Evolutionary conservation across 2,888 invertebrate species (phyloP).

Genomic region (Morpho achilles): DNA sequence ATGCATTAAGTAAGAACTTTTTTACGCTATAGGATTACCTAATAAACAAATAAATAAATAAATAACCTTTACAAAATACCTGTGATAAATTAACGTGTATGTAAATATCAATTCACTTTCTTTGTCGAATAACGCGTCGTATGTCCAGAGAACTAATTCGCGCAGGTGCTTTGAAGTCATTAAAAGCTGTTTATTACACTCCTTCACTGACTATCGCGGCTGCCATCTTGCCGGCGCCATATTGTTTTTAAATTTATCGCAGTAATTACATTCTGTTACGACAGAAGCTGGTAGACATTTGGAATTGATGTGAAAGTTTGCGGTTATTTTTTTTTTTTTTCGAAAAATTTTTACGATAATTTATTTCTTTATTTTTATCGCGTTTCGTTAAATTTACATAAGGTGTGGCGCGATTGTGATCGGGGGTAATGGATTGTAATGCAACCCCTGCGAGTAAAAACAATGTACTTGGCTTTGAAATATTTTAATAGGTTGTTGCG

Average conservation of each 20-base stretch:
- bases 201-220: conserved; percentile 49
- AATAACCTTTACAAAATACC: conserved; percentile 4
- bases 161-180: conserved; percentile 60
- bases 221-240: conserved; percentile 55
- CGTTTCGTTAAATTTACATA: conserved; percentile 22
- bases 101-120: conserved; percentile 27
- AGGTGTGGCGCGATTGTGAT: conserved; percentile 18
- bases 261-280: conserved; percentile 58
- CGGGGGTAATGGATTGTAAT: conserved; percentile 26
- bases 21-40: no score
- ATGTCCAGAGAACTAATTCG: conserved; percentile 34
- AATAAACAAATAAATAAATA: no score
- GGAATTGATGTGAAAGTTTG: conserved; percentile 33
- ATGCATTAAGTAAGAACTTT: no score
- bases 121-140: conserved; percentile 24
- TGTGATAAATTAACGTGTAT: conserved; percentile 6
- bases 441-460: conserved; percentile 5
- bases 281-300: conserved; percentile 42
- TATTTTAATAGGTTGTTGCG: conserved; percentile 2
- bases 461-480: conserved; percentile 1
- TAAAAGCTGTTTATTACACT: conserved; percentile 56
- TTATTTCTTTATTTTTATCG: conserved; percentile 28
- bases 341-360: conserved; percentile 27
- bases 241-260: conserved; percentile 68
- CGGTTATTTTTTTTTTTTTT: conserved; percentile 11